Evolutionary conservation across 2,888 invertebrate genomes (phyloP).

Genomic region (Pyrochroa serraticornis): DNA sequence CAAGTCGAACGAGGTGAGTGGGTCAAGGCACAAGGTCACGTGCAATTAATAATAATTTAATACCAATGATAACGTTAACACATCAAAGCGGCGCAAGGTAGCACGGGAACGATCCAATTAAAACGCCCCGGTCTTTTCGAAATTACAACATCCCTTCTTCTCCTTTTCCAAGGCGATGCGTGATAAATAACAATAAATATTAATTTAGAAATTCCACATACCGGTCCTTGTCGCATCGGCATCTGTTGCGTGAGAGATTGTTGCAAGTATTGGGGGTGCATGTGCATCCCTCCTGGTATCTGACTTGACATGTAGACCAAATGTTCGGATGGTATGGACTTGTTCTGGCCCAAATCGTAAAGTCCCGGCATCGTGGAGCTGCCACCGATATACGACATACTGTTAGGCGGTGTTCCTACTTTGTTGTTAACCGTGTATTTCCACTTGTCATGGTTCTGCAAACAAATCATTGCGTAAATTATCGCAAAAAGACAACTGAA

Average conservation of each 20-base stretch:
- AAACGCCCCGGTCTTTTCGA: background rate
- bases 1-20: conserved; percentile 39
- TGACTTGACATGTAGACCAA: conserved; percentile 69
- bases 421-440: conserved; percentile 72
- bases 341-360: conserved; percentile 64
- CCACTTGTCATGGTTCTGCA: conserved; percentile 87
- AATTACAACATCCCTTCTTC: background rate
- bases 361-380: conserved; percentile 62
- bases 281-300: conserved; percentile 60
- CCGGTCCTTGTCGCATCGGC: conserved; percentile 41
- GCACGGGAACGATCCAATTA: background rate
- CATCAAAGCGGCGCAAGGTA: background rate
- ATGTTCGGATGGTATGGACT: conserved; percentile 59
- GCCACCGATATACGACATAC: conserved; percentile 60
- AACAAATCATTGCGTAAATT: conserved; percentile 38
- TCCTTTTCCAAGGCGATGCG: background rate
- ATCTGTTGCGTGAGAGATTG: conserved; percentile 52
- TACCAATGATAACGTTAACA: too few species aligned
- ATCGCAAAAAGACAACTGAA: too few species aligned
- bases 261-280: conserved; percentile 53
- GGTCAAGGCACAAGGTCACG: conserved; percentile 44
- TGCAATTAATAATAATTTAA: conserved; percentile 6
- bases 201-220: conserved; percentile 29
- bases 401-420: conserved; percentile 60
- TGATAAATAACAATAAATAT: too few species aligned